Evolutionary conservation across 2,888 invertebrate genomes (phyloP), one percentile per base, ranked within the genome.

Genomic region (Mechanitis messenoides): DNA sequence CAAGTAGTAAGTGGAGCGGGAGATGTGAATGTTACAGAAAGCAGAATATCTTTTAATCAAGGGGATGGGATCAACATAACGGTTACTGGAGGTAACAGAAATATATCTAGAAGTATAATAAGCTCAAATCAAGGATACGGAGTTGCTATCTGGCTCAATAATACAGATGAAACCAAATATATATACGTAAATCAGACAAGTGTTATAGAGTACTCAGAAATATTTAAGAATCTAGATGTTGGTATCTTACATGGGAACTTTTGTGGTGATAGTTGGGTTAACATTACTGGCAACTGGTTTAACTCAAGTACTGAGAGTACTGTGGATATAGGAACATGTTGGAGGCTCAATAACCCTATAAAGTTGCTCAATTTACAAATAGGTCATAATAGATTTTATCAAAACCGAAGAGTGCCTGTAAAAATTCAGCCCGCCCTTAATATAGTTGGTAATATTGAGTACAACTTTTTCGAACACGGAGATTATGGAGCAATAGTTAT

Each of bases 11-110:
- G 93, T 71, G 99, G 99, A 2, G 97, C 96, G 0, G 97, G 97
- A 1, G 98, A 98, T 80, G 92, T 99, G 0, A 98, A 98, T 80
- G 92, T 99, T 3, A 98, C 98, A 31, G 94, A 95, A 72, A 97
- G 97, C 68, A 92, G 94, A 72, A 94, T 99, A 69, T 95, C 95
- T 28, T 95, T 96, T 71, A 99, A 99, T 80, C 92, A 94, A 76
- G 98, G 97, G 1, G 97, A 97, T 75, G 99, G 99, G 0, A 92
- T 99, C 9, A 99, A 99, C 80, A 94, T 99, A 11, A 98, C 98
- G 0, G 97, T 97, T 65, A 95, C 96, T 3, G 99, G 99, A 0
- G 99, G 99, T 1, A 95, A 95, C 72, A 92, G 97, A 67, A 98
- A 99, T 75, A 92, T 99, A 64, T 98, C 98, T 11, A 92, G 94